A percentile compares a stretch with the other conserved stretches of the same genome.
Evolutionary conservation across 1,140 invertebrate genomes (phyloP).

Genomic region (Drosophila melanogaster): DNA sequence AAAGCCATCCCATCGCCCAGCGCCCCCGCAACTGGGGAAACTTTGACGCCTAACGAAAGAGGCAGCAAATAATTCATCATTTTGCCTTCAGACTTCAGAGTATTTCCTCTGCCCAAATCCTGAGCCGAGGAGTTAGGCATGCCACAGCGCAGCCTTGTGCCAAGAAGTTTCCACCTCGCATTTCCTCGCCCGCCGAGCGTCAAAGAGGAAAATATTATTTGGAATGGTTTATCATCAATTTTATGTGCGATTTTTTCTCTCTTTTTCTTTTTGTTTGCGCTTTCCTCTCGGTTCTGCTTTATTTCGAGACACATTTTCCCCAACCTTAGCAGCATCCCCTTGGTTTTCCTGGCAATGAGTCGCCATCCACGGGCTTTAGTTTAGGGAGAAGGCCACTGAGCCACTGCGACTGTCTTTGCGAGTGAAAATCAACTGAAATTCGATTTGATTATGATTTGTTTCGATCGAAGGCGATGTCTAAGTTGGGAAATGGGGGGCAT

Average conservation of each 20-base stretch:
- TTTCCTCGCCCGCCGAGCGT: slow-evolving; percentile 17
- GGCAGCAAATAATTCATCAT: slow-evolving; percentile 82
- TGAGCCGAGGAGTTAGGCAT: slow-evolving; percentile 53
- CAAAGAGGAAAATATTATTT: slow-evolving; percentile 77
- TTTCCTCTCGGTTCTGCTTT: slow-evolving; percentile 38
- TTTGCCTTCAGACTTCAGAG: slow-evolving; percentile 72
- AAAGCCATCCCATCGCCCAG: background rate
- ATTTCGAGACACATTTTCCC: slow-evolving; percentile 5
- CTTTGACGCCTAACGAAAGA: slow-evolving; percentile 81
- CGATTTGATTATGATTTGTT: slow-evolving; percentile 83
- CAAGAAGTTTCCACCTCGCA: slow-evolving; percentile 23
- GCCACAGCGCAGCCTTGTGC: slow-evolving; percentile 41
- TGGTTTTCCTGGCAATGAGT: slow-evolving; percentile 57
- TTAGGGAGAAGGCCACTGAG: slow-evolving; percentile 48
- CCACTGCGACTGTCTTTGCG: slow-evolving; percentile 71
- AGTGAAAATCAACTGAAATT: slow-evolving; percentile 81
- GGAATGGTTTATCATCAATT: slow-evolving; percentile 83
- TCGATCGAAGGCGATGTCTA: slow-evolving; percentile 54
- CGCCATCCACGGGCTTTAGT: slow-evolving; percentile 18
- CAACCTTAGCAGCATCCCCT: slow-evolving; percentile 10
- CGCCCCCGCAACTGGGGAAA: slow-evolving; percentile 26
- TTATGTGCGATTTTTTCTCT: slow-evolving; percentile 72
- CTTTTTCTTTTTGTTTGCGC: slow-evolving; percentile 42
- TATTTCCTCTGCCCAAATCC: slow-evolving; percentile 71
- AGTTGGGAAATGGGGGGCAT: background rate